Base-by-base conservation (phyloP, 2,888 invertebrate genomes). In the Meta bourneti region DNA sequence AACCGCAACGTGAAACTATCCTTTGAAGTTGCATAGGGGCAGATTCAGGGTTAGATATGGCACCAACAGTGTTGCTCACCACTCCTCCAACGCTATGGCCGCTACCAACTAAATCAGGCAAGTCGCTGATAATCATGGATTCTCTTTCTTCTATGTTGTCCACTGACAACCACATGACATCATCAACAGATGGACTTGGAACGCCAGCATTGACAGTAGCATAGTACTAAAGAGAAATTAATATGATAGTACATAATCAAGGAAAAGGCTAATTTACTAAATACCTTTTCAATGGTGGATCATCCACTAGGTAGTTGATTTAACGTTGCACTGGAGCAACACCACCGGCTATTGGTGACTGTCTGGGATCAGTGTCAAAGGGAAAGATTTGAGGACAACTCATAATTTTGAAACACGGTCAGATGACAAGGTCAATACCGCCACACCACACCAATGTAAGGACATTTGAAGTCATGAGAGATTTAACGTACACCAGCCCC, bases 71-170 rank as follows among this genome's bases (percentile, higher is more conserved):
- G 95, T 97, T 97, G 92, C 98, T 98, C 83, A 99, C 98, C 86
- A 99, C 98, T 0, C 98, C 99, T 19, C 99, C 99, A 16, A 99
- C 99, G 93, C 98, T 98, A 94, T 98, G 98, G 0, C 99, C 99
- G 95, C 98, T 98, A 90, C 98, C 97, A 87, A 99, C 98, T 93
- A 98, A 97, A 94, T 98, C 98, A 0, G 98, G 97, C 83, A 98
- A 95, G 82, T 97, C 97, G 92, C 96, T 97, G 94, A 97, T 97
- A 16, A 97, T 97, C 0, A 96, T 96, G 0, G 97, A 96, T 69
- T 93, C 93, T 89, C 97, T 97, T 93, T 96, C 96, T 94, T 98
- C 98, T 92, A 99, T 99, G 94, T 98, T 98, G 94, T 98, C 98
- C 77, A 98, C 96, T 0, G 97, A 97, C 93, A 99, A 96, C 99